A percentile compares a stretch with the other conserved stretches of the same genome.
phyloP scores from a whole-genome alignment of 2,797 vertebrate species.

The Gallinago solitaria region DNA sequence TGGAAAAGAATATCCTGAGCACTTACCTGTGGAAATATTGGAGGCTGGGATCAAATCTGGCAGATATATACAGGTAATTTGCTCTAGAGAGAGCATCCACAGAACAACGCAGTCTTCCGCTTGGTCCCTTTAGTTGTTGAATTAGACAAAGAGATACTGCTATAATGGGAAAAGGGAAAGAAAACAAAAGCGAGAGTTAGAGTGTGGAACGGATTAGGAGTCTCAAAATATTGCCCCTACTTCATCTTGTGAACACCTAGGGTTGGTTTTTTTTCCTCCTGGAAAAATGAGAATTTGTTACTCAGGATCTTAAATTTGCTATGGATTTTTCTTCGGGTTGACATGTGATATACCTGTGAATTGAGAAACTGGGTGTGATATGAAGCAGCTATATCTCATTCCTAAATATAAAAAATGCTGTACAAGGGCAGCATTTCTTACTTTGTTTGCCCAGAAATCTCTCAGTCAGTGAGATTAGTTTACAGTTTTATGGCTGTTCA shows the following conservation, averaged over 20 bases:
- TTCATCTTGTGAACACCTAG: background rate
- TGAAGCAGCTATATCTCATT: background rate
- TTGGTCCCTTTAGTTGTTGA: background rate
- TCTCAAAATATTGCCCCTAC: background rate
- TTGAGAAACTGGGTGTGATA: background rate
- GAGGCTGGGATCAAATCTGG: conserved; percentile 95
- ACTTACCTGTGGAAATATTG: conserved; percentile 85
- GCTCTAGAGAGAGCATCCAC: background rate
- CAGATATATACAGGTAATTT: conserved; percentile 87
- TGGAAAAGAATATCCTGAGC: conserved; percentile 86
- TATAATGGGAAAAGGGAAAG: background rate
- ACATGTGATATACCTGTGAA: background rate
- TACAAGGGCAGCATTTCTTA: background rate
- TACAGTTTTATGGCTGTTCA: background rate
- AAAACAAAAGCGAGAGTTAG: background rate
- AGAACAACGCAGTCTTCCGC: background rate
- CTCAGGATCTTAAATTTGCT: background rate
- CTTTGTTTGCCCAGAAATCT: background rate
- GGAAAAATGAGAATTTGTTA: background rate
- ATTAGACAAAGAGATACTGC: background rate
- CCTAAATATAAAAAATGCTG: background rate
- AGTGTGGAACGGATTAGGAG: background rate
- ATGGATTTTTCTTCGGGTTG: background rate
- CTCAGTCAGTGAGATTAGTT: background rate
- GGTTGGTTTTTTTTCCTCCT: background rate